phyloP scores from a whole-genome alignment of 2,888 invertebrate species.

The Seira ritae region DNA sequence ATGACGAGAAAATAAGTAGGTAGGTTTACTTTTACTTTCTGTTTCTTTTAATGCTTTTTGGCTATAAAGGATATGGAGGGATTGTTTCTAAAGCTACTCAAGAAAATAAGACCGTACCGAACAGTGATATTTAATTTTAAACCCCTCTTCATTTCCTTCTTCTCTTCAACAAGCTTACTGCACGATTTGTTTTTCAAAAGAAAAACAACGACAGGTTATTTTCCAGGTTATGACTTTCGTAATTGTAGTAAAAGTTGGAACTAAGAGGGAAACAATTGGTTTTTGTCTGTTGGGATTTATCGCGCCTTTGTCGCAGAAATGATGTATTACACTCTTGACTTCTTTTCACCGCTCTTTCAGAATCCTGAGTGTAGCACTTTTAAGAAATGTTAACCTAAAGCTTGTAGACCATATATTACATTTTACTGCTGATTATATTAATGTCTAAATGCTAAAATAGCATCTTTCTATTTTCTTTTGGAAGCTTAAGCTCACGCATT shows the following conservation, averaged over 20 bases:
- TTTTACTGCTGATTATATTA: no score
- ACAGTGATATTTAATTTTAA: neutral
- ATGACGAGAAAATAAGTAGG: slow-evolving; percentile 42
- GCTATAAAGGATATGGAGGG: neutral
- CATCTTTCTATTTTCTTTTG: no score
- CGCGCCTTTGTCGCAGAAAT: neutral
- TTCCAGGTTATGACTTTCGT: slow-evolving; percentile 24
- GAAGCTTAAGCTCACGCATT: no score
- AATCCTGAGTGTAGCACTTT: no score
- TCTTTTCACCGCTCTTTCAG: neutral
- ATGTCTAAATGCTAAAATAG: no score
- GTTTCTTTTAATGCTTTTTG: neutral
- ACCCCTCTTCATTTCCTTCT: neutral
- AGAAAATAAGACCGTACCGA: neutral
- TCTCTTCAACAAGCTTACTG: neutral
- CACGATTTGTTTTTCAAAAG: neutral
- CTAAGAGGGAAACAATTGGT: neutral
- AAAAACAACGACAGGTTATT: slow-evolving; percentile 18
- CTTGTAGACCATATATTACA: no score
- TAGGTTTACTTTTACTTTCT: neutral
- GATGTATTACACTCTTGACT: neutral
- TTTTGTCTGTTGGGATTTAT: neutral
- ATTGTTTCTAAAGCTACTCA: neutral
- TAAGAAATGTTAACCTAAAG: no score
- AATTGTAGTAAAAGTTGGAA: neutral